phyloP scores from a whole-genome alignment of 2,113 vertebrate genomes.

The Tinamus guttatus region DNA sequence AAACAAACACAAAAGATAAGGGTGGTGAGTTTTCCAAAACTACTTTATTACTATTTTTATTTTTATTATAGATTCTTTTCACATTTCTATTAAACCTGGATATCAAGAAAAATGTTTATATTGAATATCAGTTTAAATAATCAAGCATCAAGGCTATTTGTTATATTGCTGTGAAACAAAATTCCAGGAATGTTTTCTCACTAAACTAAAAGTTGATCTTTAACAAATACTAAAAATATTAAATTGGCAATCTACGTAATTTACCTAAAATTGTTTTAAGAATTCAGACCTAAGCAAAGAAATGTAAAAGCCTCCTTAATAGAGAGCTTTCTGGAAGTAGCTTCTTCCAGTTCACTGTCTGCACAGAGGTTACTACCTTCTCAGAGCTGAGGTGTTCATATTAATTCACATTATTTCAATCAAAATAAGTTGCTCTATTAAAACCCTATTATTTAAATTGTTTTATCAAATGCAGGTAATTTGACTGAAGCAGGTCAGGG shows the following conservation, averaged over 20 bases:
- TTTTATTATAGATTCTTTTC: neutral
- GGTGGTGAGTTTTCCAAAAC: neutral
- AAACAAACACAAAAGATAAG: neutral
- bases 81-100: neutral
- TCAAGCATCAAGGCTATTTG: neutral
- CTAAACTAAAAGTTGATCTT: neutral
- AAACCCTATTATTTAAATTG: neutral
- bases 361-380: neutral
- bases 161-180: neutral
- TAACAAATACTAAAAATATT: neutral
- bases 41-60: neutral
- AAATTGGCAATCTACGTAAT: neutral
- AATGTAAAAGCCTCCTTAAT: neutral
- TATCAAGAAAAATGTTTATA: neutral
- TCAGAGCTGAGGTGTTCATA: neutral
- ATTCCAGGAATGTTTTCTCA: neutral
- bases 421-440: neutral
- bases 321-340: fast-evolving
- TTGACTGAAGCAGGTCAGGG: neutral
- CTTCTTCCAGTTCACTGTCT: neutral
- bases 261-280: neutral
- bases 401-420: neutral
- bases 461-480: neutral
- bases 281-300: neutral
- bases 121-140: neutral